Evolutionary conservation across 2,113 vertebrate species (phyloP), one percentile per base, ranked within the genome.

Genomic region (Blennius ocellaris): DNA sequence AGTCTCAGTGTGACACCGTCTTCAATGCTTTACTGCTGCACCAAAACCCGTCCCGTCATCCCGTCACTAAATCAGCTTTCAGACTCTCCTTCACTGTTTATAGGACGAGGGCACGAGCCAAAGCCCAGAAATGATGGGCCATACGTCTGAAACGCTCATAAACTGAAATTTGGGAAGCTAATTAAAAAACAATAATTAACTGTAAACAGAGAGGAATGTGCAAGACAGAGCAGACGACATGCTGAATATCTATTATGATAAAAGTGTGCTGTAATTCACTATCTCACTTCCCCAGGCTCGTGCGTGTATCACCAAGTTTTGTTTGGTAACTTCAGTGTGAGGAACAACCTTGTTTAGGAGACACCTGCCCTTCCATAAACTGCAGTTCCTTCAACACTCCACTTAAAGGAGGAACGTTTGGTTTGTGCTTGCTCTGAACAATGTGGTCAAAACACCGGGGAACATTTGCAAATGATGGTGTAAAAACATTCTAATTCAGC

Each of bases 11-110:
- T 56, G 83, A 74, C 83, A 77, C 56, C 44, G 7, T n/a, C 68
- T 43, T 71, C 61, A 69, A 70, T 62, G 59, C 81, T 84, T 86
- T 50, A 76, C 78, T 53, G 81, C 69, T 0, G 55, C 62, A 39
- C 40, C 45, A 17, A 66, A 66, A 82, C 55, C 48, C 74, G 68
- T 71, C 62, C 61, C 77, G 53, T 49, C 74, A 65, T 71, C 58
- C 61, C 77, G 53, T 40, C 77, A 39, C 72, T 64, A 50, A 77
- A 72, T 14, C 80, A 60, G 77, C 71, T 58, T 45, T 69, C 52
- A 12, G 65, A 72, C 80, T 55, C 0, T 1, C 47, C 48, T 41
- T 69, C 70, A 11, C 1, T 10, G 70, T 76, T 76, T 81, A 69
- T 72, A 4, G 63, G 73, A 5, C 0, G 30, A 45, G n/a, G 60